Evolutionary conservation across 2,113 vertebrate genomes (phyloP), one percentile per base, ranked within the genome.

Genomic region (Odontesthes bonariensis): DNA sequence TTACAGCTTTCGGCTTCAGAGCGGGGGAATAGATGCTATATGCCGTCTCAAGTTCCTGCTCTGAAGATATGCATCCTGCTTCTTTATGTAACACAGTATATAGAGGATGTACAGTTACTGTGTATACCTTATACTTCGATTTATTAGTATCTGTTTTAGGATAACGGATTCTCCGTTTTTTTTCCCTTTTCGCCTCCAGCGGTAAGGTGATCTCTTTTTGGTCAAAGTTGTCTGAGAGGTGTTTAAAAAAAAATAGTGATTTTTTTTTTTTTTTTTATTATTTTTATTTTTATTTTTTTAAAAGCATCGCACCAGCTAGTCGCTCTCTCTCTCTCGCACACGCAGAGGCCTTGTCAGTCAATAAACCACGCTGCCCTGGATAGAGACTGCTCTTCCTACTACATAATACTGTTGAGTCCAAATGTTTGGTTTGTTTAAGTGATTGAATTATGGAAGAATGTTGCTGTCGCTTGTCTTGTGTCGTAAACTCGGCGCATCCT

Each of bases 1-100:
- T 23, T 22, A 33, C 69, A 72, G 82, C 76, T 85, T 27, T 27
- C 47, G 10, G 33, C 49, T 42, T 1, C n/a, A 20, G 23, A 49
- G 42, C 1, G 1, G 70, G 75, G 56, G 56, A 66, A 63, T n/a
- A 57, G 42, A 68, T 54, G 23, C 23, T 70, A 49, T n/a, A 19
- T 57, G 14, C 9, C 9, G 51, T 46, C 55, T 65, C 6, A 46
- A 23, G 33, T 76, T 79, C 69, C 58, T 32, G n/a, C 5, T 32
- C 17, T 58, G 52, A 44, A 6, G 1, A 52, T 75, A 58, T 72
- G 6, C 49, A 32, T 10, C 35, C 35, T 76, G 27, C 44, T 40
- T 14, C 44, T 35, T 9, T 55, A 55, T 74, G 8, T 17, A 5
- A 35, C 8, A 35, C 35, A 35, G 35, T 8, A 35, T 35, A 35